A percentile compares a stretch with the other conserved stretches of the same genome.
These are phyloP conservation scores for Tachuris rubrigastra DNA, from an alignment of 2,113 vertebrate species.

Conservation along the genomic window DNA sequence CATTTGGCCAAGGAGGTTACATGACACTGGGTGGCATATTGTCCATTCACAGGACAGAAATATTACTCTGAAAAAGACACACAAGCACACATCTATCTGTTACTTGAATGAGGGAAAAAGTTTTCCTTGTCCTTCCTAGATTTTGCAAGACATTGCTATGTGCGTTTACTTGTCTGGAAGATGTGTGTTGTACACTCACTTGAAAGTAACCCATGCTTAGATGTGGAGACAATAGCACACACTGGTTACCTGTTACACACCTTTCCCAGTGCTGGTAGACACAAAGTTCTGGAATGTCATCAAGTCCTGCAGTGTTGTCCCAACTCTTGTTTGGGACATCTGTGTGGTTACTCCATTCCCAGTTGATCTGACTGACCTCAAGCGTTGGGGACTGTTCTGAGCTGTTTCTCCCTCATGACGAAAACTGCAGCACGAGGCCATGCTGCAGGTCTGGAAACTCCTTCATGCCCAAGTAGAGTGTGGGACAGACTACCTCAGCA, in stretches of 20 bases:
- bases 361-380: fast-evolving
- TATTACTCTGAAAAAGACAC: background rate
- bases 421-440: fast-evolving
- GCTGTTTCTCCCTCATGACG: background rate
- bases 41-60: background rate
- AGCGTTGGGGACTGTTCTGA: background rate
- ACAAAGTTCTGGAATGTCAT: background rate
- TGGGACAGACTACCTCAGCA: fast-evolving
- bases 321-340: background rate
- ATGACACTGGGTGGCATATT: background rate
- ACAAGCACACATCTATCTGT: background rate
- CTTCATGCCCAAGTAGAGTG: background rate
- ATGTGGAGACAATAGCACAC: background rate
- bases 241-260: background rate
- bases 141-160: background rate
- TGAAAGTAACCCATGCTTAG: background rate
- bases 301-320: background rate
- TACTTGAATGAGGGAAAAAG: background rate
- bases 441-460: background rate
- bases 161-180: background rate
- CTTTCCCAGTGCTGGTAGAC: background rate
- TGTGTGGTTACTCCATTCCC: background rate
- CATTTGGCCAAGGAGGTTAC: background rate
- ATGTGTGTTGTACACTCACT: background rate
- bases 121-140: background rate